Base-by-base conservation (phyloP, 2,797 vertebrate species). In the Phoeniculus purpureus region DNA sequence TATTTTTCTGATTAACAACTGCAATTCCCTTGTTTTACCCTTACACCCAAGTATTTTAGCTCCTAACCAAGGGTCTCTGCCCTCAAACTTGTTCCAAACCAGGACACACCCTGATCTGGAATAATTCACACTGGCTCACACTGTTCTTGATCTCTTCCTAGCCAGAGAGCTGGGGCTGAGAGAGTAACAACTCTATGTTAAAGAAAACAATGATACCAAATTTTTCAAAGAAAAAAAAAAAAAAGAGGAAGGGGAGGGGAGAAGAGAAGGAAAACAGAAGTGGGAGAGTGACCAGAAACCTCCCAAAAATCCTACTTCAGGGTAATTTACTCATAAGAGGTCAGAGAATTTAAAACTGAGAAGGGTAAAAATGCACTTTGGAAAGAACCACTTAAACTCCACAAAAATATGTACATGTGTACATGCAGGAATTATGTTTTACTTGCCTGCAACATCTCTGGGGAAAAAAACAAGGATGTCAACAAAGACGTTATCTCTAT, bases 201-300 rank as follows among this genome's bases (percentile, higher is more conserved):
- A n/a, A n/a, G n/a, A n/a, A n/a, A n/a, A n/a, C n/a, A n/a, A n/a
- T n/a, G n/a, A n/a, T n/a, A n/a, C n/a, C n/a, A n/a, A n/a, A n/a
- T n/a, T n/a, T 10, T 40, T 40, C 40, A 10, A 37, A 37, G 12
- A 37, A 37, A 37, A 37, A 37, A 51, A 70, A 62, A 15, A 19
- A 3, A 19, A 26, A 16, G 14, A 25, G 4, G 3, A 7, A 9
- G 6, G 3, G 3, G 3, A 54, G 25, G 73, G 51, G 5, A 19
- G 16, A 75, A 78, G 48, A 20, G 15, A 73, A 77, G 52, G 34
- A 66, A 79, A 87, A 7, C 9, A 47, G 22, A 83, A 85, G 13
- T 4, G 18, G 29, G 15, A 80, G 27, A 2, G 4, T 83, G 60
- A 45, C 29, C 13, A 65, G 25, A 74, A 31, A 54, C 7, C 14